Conservation (phyloP, 30 jellyfish, hydroid and myxozoan genomes). For the Hydractinia symbiolongicarpus region DNA sequence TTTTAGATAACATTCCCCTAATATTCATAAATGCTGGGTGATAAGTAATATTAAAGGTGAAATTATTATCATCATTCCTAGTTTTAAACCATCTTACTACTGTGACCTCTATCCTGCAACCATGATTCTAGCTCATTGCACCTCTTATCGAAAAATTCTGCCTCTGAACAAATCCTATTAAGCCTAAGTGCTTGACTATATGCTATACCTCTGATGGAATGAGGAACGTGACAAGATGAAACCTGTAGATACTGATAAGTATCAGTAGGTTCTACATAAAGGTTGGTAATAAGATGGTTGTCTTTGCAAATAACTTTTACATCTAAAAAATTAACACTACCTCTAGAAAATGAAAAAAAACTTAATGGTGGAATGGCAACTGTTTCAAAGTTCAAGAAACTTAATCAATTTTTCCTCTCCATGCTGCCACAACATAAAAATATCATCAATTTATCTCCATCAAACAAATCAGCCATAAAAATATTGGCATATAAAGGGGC, state of each 20-base stretch:
- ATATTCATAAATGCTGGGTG: neutral
- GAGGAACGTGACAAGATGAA: neutral
- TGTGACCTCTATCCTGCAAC: neutral
- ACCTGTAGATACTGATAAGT: constrained; percentile 3
- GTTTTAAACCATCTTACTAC: neutral
- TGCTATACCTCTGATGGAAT: neutral
- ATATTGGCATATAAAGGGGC: constrained; percentile 31
- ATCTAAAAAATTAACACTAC: neutral
- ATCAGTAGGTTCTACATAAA: neutral
- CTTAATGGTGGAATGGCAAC: too few relatives aligned
- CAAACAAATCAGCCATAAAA: constrained; percentile 34
- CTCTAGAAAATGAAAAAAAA: too few relatives aligned
- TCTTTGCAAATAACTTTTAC: neutral
- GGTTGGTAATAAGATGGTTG: neutral
- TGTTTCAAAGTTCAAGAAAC: constrained; percentile 1
- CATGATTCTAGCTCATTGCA: neutral
- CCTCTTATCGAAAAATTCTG: neutral
- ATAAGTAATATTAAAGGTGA: neutral
- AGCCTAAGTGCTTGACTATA: neutral
- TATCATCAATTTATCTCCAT: constrained; percentile 30
- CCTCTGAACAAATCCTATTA: neutral
- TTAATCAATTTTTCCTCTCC: constrained; percentile 39
- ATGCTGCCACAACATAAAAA: constrained; percentile 29
- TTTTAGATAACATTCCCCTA: neutral
- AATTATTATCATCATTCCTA: fast-evolving